Conservation (phyloP, 1,140 invertebrate species). For the Brachionus sp. region DNA sequence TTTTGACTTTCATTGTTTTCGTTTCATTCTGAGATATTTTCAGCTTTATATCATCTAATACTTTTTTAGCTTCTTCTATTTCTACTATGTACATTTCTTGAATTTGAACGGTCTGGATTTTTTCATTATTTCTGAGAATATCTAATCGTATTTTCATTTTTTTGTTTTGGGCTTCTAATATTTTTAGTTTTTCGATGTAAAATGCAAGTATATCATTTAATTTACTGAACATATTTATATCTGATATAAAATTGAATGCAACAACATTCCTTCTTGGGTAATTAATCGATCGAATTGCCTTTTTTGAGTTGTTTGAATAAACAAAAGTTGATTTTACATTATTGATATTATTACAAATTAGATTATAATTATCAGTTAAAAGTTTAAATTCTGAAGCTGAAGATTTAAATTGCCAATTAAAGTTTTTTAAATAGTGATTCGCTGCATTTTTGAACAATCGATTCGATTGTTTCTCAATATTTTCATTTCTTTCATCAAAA, state of each 20-base stretch:
- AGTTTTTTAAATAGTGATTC: no score
- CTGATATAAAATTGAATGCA: conserved; percentile 45
- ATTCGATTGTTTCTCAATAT: no score
- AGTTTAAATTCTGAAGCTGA: no score
- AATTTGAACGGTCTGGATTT: neutral
- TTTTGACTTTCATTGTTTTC: neutral
- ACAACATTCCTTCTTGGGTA: neutral
- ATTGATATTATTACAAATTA: no score
- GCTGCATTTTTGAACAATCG: no score
- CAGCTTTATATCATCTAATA: neutral
- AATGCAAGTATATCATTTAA: conserved; percentile 62
- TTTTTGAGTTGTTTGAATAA: neutral
- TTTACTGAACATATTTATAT: conserved; percentile 62
- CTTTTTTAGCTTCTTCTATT: conserved; percentile 14
- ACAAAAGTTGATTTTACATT: neutral
- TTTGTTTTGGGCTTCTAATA: conserved; percentile 62
- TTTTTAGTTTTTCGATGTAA: conserved; percentile 63
- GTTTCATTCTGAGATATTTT: neutral
- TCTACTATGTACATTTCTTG: conserved; percentile 16
- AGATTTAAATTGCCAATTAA: no score
- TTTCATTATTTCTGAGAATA: conserved; percentile 57
- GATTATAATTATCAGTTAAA: no score
- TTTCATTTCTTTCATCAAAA: no score
- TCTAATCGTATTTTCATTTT: conserved; percentile 61
- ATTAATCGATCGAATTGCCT: neutral